phyloP scores from a whole-genome alignment of 2,888 invertebrate species.

The Hypsopygia costalis region DNA sequence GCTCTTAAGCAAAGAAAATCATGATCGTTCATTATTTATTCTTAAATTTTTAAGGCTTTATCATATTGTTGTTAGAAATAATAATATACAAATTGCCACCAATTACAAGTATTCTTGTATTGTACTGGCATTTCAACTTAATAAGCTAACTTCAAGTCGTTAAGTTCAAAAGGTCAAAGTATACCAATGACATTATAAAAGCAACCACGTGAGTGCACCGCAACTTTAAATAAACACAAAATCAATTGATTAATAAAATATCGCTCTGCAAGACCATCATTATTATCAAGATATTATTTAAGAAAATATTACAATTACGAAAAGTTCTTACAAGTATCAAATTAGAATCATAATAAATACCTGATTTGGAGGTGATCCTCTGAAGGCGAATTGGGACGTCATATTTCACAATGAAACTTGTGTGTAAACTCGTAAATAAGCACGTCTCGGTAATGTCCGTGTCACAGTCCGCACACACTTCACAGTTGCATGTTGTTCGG shows the following conservation, averaged over 20 bases:
- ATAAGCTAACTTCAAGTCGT: neutral
- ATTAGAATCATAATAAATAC: slow-evolving; percentile 34
- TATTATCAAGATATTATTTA: no score
- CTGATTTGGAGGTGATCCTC: slow-evolving; percentile 78
- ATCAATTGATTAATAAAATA: neutral
- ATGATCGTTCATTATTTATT: no score
- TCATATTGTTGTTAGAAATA: no score
- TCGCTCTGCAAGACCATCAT: slow-evolving; percentile 39
- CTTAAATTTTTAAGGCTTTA: no score
- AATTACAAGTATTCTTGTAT: no score
- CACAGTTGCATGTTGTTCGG: slow-evolving; percentile 65
- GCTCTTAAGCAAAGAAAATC: no score
- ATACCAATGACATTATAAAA: neutral
- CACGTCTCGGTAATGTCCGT: slow-evolving; percentile 49
- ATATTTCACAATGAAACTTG: slow-evolving; percentile 60
- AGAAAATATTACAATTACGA: neutral
- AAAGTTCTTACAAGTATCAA: neutral
- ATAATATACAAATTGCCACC: no score
- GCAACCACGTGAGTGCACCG: slow-evolving; percentile 6
- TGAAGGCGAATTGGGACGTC: slow-evolving; percentile 78
- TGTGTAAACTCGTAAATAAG: slow-evolving; percentile 44
- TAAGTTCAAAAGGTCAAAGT: no score
- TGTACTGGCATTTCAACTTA: no score
- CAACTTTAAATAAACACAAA: neutral
- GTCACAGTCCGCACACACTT: slow-evolving; percentile 74